Base-by-base conservation (phyloP, 2,113 vertebrate species). In the Cyprinus carpio region DNA sequence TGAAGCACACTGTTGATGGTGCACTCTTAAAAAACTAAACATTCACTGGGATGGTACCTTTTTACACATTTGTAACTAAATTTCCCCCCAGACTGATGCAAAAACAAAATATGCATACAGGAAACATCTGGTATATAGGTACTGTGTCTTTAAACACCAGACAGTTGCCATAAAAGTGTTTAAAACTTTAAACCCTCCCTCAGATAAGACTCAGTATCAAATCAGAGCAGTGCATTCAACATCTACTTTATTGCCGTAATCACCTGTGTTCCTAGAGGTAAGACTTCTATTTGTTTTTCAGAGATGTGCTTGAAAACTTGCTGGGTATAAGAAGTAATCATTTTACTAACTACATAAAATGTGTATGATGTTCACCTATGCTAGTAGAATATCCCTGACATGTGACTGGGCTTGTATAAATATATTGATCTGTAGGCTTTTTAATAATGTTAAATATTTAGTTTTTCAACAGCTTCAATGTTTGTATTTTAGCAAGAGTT, bases 101-200 rank as follows among this genome's bases (percentile, higher is more conserved):
- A 65, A 12, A 8, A 3, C 11, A 64, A 78, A 58, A 20, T 18
- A 6, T 46, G 4, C 25, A 12, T 4, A 23, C 25, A 37, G 12
- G 37, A 81, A 81, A 81, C 15, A 29, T 25, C 1, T 60, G 51
- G 1, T 1, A 29, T 62, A 13, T 20, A 76, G 8, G 67, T 25
- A 37, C 46, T 86, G 85, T 79, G 74, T 58, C 64, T 87, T 87
- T 79, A 87, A 87, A 54, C 64, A 71, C 4, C 8, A 9, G 60
- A 4, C 54, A 31, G 62, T 87, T 25, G 40, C 43, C 34, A 83
- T 87, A 87, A 87, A 87, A 40, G 49, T 72, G 49, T 72, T 37
- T 29, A 56, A 65, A 58, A 67, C 56, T 37, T 62, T 29, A 37
- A 81, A 51, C 71, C 71, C 51, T 29, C 15, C 46, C 25, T 65